Evolutionary conservation across 2,797 vertebrate species (phyloP).

Genomic region (Pampus argenteus): DNA sequence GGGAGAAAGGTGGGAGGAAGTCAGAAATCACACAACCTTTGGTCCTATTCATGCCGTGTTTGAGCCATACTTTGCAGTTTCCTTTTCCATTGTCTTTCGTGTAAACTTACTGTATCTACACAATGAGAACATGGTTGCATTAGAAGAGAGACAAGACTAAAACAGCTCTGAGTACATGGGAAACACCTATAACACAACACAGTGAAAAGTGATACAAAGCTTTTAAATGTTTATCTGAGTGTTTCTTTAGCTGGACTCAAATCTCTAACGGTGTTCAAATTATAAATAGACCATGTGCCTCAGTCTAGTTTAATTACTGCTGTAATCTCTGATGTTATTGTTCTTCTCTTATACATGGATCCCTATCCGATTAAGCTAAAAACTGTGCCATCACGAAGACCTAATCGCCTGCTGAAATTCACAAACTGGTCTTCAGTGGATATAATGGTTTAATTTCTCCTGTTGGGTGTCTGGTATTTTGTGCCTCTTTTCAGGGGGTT

Average conservation of each 20-base stretch:
- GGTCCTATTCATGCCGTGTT: conserved; percentile 25
- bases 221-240: conserved; percentile 2
- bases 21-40: conserved; percentile 47
- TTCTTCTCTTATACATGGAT: not conserved
- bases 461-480: not conserved
- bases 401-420: conserved; percentile 1
- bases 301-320: not conserved
- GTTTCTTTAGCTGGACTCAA: not conserved
- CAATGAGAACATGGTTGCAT: not conserved
- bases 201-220: not conserved
- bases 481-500: not conserved
- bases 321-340: conserved; percentile 6
- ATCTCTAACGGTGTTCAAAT: not conserved
- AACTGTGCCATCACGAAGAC: conserved; percentile 5
- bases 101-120: conserved; percentile 39
- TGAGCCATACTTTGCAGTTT: conserved; percentile 37
- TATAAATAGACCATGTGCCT: not conserved
- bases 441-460: conserved; percentile 18
- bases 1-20: conserved; percentile 35
- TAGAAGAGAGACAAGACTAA: not conserved
- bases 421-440: not conserved
- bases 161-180: not conserved
- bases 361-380: conserved; percentile 3
- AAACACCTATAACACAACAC: not conserved
- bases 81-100: conserved; percentile 43